phyloP scores from a whole-genome alignment of 2,113 vertebrate genomes.

The Psittacula cyanocephala region DNA sequence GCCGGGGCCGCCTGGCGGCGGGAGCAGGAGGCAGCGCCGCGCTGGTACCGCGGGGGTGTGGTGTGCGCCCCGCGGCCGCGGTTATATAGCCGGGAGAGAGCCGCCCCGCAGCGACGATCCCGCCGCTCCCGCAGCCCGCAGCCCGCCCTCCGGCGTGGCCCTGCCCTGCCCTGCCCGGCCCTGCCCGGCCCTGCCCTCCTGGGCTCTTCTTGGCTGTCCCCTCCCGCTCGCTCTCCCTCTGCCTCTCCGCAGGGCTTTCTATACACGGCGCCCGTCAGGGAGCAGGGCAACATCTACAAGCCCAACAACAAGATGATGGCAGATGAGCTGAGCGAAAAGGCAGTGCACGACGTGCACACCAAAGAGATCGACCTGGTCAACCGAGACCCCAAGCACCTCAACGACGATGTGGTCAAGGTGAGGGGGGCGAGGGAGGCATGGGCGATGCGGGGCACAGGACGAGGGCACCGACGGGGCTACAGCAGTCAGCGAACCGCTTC shows the following conservation, averaged over 20 bases:
- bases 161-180: not conserved
- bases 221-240: not conserved
- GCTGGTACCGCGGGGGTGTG: conserved; percentile 22
- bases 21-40: not conserved
- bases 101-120: not conserved
- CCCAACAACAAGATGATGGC: conserved; percentile 98
- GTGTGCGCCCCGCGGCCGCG: not conserved
- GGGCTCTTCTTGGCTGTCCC: not conserved
- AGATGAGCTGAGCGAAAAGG: conserved; percentile 89
- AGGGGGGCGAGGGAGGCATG: not conserved
- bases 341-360: conserved; percentile 88
- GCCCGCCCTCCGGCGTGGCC: not conserved
- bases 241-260: conserved; percentile 82
- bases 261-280: conserved; percentile 89
- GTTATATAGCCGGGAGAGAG: not conserved
- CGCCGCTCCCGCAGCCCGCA: not conserved
- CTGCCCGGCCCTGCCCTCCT: not conserved
- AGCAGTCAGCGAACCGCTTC: not conserved
- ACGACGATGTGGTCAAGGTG: conserved; percentile 97
- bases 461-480: not conserved
- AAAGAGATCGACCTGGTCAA: conserved; percentile 98
- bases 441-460: not conserved
- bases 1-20: conserved; percentile 83
- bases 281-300: conserved; percentile 98
- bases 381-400: conserved; percentile 92